Percentiles rank a stretch among this genome's conserved stretches.
Conservation (phyloP, 2,113 vertebrate species). For the Dendrocopos noguchii region DNA sequence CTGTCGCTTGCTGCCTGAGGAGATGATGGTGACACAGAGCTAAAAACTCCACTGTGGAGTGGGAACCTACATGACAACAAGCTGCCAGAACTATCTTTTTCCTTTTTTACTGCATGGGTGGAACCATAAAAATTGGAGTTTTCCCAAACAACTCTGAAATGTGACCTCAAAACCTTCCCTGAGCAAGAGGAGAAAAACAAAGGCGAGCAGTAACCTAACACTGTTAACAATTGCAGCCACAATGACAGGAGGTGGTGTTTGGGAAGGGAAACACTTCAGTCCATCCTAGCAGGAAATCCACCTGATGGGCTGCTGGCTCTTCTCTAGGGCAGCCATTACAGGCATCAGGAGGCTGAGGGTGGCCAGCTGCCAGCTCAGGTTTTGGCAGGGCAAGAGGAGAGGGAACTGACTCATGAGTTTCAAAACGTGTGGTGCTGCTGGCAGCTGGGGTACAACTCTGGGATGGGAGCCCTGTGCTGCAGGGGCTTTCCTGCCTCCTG, state of each 20-base stretch:
- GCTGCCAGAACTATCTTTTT: background rate
- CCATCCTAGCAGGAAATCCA: background rate
- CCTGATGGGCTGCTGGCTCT: background rate
- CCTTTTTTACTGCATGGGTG: background rate
- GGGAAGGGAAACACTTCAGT: background rate
- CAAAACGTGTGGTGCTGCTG: rapidly evolving
- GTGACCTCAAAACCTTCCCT: background rate
- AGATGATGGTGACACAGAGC: background rate
- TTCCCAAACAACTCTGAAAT: background rate
- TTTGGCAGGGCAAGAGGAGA: background rate
- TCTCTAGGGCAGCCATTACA: background rate
- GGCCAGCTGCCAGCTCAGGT: background rate
- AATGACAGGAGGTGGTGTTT: background rate
- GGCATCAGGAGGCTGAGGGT: background rate
- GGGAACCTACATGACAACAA: background rate
- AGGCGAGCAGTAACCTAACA: background rate
- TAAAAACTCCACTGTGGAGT: background rate
- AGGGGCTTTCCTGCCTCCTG: background rate
- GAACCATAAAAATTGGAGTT: background rate
- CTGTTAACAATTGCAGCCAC: background rate
- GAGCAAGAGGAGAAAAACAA: background rate
- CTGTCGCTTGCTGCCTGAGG: background rate
- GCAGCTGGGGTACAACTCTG: background rate
- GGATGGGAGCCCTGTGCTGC: background rate
- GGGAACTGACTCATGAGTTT: background rate